phyloP scores from a whole-genome alignment of 2,888 invertebrate species.

The Elegia similella region DNA sequence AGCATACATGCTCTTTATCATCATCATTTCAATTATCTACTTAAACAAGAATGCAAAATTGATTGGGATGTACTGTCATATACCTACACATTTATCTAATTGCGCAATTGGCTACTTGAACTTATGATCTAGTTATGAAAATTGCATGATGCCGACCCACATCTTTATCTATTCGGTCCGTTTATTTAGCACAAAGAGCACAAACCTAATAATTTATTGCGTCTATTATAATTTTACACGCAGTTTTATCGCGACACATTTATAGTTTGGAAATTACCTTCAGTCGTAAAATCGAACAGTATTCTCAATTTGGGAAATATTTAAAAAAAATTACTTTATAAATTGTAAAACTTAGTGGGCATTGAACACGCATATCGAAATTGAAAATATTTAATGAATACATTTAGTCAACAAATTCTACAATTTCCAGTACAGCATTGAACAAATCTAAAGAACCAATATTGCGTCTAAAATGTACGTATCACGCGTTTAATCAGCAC shows the following conservation, averaged over 20 bases:
- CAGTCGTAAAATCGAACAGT: too few relatives aligned
- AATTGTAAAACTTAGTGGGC: too few relatives aligned
- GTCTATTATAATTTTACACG: slow-evolving; percentile 12
- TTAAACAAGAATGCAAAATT: slow-evolving; percentile 25
- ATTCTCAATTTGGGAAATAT: too few relatives aligned
- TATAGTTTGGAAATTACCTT: too few relatives aligned
- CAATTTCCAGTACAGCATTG: too few relatives aligned
- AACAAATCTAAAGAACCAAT: too few relatives aligned
- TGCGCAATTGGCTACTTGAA: slow-evolving; percentile 39
- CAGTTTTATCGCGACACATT: background rate
- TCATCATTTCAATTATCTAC: slow-evolving; percentile 19
- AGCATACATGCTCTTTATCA: slow-evolving; percentile 32
- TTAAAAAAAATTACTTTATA: too few relatives aligned
- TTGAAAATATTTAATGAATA: too few relatives aligned
- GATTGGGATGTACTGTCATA: slow-evolving; percentile 25
- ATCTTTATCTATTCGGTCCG: slow-evolving; percentile 41
- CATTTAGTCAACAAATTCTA: too few relatives aligned
- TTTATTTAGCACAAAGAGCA: slow-evolving; percentile 51
- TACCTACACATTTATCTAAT: slow-evolving; percentile 34
- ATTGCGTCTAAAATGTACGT: background rate
- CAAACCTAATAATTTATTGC: slow-evolving; percentile 33
- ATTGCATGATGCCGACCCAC: slow-evolving; percentile 57
- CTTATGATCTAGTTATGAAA: slow-evolving; percentile 39
- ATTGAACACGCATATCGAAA: too few relatives aligned
- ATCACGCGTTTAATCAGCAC: background rate